Evolutionary conservation across 1,140 invertebrate species (phyloP), one percentile per base, ranked within the genome.

Genomic region (Adoxophyes honmai): DNA sequence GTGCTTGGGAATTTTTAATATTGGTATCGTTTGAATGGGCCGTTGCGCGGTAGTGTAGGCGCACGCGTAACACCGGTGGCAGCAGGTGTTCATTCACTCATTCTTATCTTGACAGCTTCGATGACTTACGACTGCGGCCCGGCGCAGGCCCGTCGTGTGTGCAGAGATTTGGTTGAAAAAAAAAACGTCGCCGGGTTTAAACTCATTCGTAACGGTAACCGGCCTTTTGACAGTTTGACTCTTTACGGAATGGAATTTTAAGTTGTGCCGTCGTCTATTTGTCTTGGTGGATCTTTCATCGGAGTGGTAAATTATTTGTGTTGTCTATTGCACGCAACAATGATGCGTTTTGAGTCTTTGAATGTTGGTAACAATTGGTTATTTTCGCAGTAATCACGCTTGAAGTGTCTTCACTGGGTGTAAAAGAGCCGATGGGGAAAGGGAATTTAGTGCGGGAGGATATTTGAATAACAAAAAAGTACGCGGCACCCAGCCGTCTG

Each of bases 31-130:
- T 21, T 56, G 36, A 15, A 34, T 42, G 37, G 36, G 38, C 15
- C 52, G 48, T 56, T 59, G 60, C 52, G 53, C 61, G 70, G 62
- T 60, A 71, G 80, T 70, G 82, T 82, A 75, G 75, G 80, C 73
- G 80, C 69, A 71, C 75, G 83, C 80, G 85, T 88, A 88, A 88
- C 75, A 78, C 85, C 73, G 75, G 85, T 82, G 73, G 85, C 73
- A 75, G 81, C 85, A 88, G 85, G 83, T 86, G 85, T 82, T 78
- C 83, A 80, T 86, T 88, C 82, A 82, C 65, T 86, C 83, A 82
- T 86, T 86, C 81, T 86, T 86, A 86, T 88, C 85, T 86, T 84
- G 85, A 86, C 85, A 88, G 81, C 70, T 79, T 78, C 73, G 85
- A 88, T 88, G 85, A 88, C 79, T 88, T 86, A 88, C 85, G 82